These are phyloP conservation scores for Poecilia gillii DNA, from an alignment of 2,797 vertebrate genomes.

Conservation along the genomic window DNA sequence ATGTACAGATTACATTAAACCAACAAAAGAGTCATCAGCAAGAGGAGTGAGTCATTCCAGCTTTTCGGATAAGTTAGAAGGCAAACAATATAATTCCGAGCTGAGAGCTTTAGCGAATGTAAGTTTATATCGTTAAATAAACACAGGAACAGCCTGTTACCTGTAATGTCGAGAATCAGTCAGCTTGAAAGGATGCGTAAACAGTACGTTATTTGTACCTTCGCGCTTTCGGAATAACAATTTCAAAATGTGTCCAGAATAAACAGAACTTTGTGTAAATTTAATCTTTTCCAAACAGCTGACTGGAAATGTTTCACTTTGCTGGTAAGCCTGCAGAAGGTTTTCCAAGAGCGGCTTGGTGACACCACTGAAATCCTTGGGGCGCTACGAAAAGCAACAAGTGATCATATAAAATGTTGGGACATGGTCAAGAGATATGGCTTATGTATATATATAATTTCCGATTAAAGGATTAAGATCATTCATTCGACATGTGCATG, in stretches of 20 bases:
- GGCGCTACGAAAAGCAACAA: background rate
- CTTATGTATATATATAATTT: background rate
- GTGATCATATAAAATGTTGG: background rate
- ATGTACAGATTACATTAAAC: background rate
- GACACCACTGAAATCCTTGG: background rate
- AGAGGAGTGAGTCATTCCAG: background rate
- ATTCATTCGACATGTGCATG: background rate
- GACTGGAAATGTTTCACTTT: background rate
- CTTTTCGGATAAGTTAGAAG: background rate
- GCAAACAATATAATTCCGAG: background rate
- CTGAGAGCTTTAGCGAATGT: background rate
- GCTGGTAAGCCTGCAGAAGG: background rate
- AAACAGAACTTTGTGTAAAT: background rate
- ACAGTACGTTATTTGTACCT: background rate
- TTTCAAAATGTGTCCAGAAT: background rate
- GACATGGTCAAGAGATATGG: background rate
- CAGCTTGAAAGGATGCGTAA: background rate
- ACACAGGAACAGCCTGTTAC: background rate
- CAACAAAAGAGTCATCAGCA: background rate
- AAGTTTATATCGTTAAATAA: background rate
- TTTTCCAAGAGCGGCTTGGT: background rate
- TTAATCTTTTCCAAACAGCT: background rate
- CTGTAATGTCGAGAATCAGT: background rate
- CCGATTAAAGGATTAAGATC: background rate
- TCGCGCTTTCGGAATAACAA: background rate